Base-by-base conservation (phyloP, 2,113 vertebrate genomes). In the Hymenochirus boettgeri region DNA sequence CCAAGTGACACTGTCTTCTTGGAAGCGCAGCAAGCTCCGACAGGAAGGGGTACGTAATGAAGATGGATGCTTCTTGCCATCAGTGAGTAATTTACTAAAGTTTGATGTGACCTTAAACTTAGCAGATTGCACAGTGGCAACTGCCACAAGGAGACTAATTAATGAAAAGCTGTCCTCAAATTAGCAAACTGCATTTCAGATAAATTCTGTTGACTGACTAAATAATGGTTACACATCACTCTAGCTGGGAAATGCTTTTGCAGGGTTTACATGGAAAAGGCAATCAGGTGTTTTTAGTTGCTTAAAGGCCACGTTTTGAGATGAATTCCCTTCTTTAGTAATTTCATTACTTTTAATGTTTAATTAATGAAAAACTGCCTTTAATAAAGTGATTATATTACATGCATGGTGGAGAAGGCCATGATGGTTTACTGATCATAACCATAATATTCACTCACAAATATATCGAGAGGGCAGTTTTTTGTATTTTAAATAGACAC, bases 81-180 rank as follows among this genome's bases (percentile, higher is more conserved):
- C 95, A 94, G 90, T 79, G 86, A 89, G 85, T 91, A 92, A 89
- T 94, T 96, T 95, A 92, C 90, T 85, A 82, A 79, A 83, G 89
- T 87, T 89, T 90, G 92, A 93, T 90, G 90, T 92, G 93, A 95
- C 93, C 93, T 95, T 96, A 96, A 96, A 93, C 93, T 94, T 83
- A 80, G 86, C 86, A 86, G 92, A 94, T 88, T 90, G 91, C 91
- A 92, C 90, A 81, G 85, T 91, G 88, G 88, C 89, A 85, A 87
- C 91, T 91, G 85, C 86, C 91, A 92, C 93, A 93, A 91, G 91
- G 86, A 84, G 80, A 85, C 89, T 93, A 95, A 97, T 96, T 97
- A 96, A 98, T 93, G 91, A 91, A 90, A 88, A 86, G 86, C 86
- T 80, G 85, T 84, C 85, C 84, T 83, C 84, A 89, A 88, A 88